phyloP scores from a whole-genome alignment of 1,140 invertebrate species.

The Mizuhopecten yessoensis region DNA sequence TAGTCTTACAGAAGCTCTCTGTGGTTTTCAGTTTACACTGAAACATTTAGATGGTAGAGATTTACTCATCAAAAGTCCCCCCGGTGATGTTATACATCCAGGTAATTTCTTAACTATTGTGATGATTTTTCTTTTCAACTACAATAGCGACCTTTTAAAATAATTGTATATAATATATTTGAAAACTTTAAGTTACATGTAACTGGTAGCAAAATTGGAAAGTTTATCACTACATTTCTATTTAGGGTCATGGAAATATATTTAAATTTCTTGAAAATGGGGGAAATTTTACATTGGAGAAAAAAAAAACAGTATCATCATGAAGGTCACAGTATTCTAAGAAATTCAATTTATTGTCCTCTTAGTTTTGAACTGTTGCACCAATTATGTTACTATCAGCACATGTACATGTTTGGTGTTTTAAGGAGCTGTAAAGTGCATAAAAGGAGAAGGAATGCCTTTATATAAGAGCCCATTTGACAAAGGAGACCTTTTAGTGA shows the following conservation, averaged over 20 bases:
- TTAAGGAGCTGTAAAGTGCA: conserved; percentile 91
- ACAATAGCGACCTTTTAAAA: too few relatives aligned
- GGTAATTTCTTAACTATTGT: conserved; percentile 83
- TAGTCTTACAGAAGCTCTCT: conserved; percentile 96
- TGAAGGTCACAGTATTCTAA: not conserved
- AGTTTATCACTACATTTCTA: too few relatives aligned
- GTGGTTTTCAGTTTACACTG: conserved; percentile 97
- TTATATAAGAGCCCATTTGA: conserved; percentile 98
- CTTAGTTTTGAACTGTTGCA: not conserved
- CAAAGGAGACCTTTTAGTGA: conserved; percentile 96
- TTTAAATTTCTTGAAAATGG: too few relatives aligned
- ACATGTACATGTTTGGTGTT: conserved; percentile 42
- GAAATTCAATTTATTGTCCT: not conserved
- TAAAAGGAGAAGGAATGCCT: conserved; percentile 98
- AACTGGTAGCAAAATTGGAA: too few relatives aligned
- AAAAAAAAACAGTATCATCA: too few relatives aligned
- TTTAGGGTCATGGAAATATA: too few relatives aligned
- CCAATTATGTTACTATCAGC: not conserved
- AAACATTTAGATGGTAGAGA: conserved; percentile 96
- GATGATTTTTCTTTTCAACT: too few relatives aligned
- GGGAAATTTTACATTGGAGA: too few relatives aligned
- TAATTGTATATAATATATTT: too few relatives aligned
- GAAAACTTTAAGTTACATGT: too few relatives aligned
- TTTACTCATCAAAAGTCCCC: conserved; percentile 92
- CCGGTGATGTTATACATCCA: conserved; percentile 93